Base-by-base conservation (phyloP, 2,797 vertebrate species). In the Phataginus tricuspis region DNA sequence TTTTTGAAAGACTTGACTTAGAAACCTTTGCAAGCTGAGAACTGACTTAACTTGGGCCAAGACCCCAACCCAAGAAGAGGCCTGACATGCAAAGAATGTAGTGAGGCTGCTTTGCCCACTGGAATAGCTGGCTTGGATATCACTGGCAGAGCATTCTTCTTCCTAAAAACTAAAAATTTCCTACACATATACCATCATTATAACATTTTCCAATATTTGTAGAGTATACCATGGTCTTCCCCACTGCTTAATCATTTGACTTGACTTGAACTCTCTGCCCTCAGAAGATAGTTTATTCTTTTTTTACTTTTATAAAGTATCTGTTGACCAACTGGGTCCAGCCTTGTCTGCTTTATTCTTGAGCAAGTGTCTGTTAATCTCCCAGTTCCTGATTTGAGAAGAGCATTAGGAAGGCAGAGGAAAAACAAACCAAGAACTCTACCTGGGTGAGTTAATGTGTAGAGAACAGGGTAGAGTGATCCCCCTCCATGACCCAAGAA, bases 1-100 rank as follows among this genome's bases (percentile, higher is more conserved):
- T 80, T 63, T 95, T 77, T 78, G 37, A 90, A 96, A 85, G 86
- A 68, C 69, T 94, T 91, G 71, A 49, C 77, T 95, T 80, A 90
- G 78, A 85, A 94, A 88, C 27, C 45, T 79, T 66, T 75, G 25
- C 45, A 96, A 93, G 27, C 31, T 74, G 61, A 49, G 66, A 93
- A 63, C 8, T 45, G 42, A 77, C 88, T 90, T 96, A 85, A 93
- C 1, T 79, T 13, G 57, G 80, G 71, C 29, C 51, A 69, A 74
- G 71, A 87, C 66, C 23, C 91, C 80, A 75, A 74, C 27, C 21
- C 0, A 1, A 66, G 55, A 80, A n/a, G 63, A n/a, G 21, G 10
- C 37, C 37, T 75, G 42, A 59, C 34, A 16, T 61, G 37, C 13
- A 72, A 85, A 84, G 66, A 34, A 39, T 5, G 31, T 2, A 34